phyloP scores from a whole-genome alignment of 2,888 invertebrate genomes.

The Alloscopus bannaensis region DNA sequence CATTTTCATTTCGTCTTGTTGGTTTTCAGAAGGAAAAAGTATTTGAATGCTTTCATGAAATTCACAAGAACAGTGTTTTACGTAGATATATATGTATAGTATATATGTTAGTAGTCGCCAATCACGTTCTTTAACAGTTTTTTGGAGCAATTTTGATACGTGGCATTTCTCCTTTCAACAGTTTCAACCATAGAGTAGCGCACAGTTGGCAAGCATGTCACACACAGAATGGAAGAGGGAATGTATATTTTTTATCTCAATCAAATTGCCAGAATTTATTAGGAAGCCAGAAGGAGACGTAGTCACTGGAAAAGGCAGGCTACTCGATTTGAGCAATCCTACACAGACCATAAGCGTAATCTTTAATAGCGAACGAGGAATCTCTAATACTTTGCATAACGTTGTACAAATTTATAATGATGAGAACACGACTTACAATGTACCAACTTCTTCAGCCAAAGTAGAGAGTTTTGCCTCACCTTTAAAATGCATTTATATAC shows the following conservation, averaged over 20 bases:
- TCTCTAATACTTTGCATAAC: too few relatives aligned
- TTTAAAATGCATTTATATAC: too few relatives aligned
- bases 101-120: not conserved
- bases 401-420: too few relatives aligned
- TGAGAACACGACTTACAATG: too few relatives aligned
- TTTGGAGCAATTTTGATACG: not conserved
- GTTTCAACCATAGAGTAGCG: too few relatives aligned
- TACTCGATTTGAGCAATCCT: too few relatives aligned
- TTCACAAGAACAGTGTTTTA: not conserved
- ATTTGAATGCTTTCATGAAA: not conserved
- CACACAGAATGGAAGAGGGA: not conserved
- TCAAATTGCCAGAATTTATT: constrained; percentile 33
- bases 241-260: constrained; percentile 11
- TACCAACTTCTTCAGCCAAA: too few relatives aligned
- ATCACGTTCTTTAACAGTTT: not conserved
- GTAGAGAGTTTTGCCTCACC: too few relatives aligned
- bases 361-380: too few relatives aligned
- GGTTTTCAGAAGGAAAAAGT: not conserved
- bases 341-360: too few relatives aligned
- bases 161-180: too few relatives aligned
- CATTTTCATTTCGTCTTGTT: not conserved
- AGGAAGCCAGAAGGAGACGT: not conserved
- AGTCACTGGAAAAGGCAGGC: too few relatives aligned
- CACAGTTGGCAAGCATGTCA: constrained; percentile 23
- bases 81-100: not conserved